Percentiles rank a stretch among this genome's conserved stretches.
Evolutionary conservation across 2,113 vertebrate genomes (phyloP).

Genomic region (Callithrix jacchus): DNA sequence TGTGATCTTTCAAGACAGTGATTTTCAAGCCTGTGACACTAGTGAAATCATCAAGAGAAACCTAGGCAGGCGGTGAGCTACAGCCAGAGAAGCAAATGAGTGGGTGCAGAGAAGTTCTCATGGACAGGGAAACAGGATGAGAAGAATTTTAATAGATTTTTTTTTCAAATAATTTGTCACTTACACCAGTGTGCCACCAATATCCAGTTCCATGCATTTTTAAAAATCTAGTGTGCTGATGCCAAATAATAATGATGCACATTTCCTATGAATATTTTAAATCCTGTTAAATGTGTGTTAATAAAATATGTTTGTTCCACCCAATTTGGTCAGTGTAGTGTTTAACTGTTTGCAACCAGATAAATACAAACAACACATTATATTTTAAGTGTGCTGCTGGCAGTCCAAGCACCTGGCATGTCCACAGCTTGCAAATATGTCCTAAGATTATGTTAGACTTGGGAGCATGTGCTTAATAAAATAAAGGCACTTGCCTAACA

Average conservation of each 20-base stretch:
- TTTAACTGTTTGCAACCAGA: constrained; percentile 56
- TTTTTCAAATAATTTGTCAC: constrained; percentile 68
- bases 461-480: constrained; percentile 29
- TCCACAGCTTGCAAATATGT: neutral
- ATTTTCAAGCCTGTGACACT: neutral
- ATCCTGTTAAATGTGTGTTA: constrained; percentile 68
- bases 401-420: neutral
- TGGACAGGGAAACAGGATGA: constrained; percentile 27
- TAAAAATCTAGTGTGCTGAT: constrained; percentile 61
- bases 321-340: constrained; percentile 65
- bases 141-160: constrained; percentile 70
- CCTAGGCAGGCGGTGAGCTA: neutral
- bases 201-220: constrained; percentile 73
- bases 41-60: constrained; percentile 9
- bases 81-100: neutral
- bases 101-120: constrained; percentile 30
- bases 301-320: constrained; percentile 72
- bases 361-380: constrained; percentile 64
- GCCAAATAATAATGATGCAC: constrained; percentile 70
- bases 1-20: neutral
- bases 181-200: constrained; percentile 40
- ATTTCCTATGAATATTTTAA: constrained; percentile 79
- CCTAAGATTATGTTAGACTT: neutral
- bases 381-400: constrained; percentile 18
- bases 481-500: neutral